Evolutionary conservation across 2,113 vertebrate genomes (phyloP), one percentile per base, ranked within the genome.

Genomic region (Elephantulus edwardii): DNA sequence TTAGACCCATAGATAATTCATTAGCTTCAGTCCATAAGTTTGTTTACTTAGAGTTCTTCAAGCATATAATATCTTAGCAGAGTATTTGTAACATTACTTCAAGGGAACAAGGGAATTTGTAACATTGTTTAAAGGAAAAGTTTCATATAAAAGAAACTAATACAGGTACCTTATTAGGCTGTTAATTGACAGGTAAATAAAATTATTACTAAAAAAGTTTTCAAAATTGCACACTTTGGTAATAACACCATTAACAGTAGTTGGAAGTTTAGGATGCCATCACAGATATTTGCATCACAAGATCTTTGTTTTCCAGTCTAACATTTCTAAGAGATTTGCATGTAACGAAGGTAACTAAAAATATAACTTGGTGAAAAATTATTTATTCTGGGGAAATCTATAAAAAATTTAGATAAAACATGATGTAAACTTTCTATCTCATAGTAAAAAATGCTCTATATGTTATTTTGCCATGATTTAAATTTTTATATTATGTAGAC

Each of bases 281-380:
- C 52, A 52, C 17, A 50, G 91, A 71, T 35, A 46, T n/a, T 72
- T n/a, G 33, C n/a, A 44, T 70, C 89, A 95, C 5, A 24, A 77
- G 74, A 74, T 10, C 91, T 74, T 33, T 70, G 44, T 83, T 87
- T 84, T 84, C 86, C 78, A 91, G 44, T 77, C 90, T 95, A 78
- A 89, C 89, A 76, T 96, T 95, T 88, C 70, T 92, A 94, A 48
- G 64, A 60, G 76, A 52, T 48, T 19, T 74, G 62, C 82, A 56
- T 93, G 85, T 30, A 92, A 82, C 82, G 74, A 91, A 90, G 77
- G 38, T 66, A 94, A 94, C 76, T 87, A 83, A 95, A 95, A 96
- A 80, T 88, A 83, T 16, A 66, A 20, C 42, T 62, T 52, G 74
- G 76, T 91, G 81, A 89, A 92, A 44, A 88, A 56, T 35, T 35